A percentile compares a stretch with the other conserved stretches of the same genome.
phyloP scores from a whole-genome alignment of 1,140 invertebrate species.

The Myzus persicae region DNA sequence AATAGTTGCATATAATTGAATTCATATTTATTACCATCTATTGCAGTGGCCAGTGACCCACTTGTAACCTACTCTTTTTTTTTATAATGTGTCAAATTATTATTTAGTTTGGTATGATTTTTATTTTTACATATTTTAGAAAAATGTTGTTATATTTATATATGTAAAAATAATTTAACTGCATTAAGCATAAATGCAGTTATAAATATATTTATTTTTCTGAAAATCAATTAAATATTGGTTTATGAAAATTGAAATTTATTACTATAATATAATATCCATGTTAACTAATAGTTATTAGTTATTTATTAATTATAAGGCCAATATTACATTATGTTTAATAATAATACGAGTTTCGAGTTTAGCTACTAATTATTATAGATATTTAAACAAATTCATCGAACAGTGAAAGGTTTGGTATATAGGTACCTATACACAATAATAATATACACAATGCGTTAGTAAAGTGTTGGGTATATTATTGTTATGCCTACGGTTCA shows the following conservation, averaged over 20 bases:
- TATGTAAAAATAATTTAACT: background rate
- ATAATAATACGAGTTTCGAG: no score
- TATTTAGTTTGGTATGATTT: no score
- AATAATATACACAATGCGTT: background rate
- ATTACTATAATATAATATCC: no score
- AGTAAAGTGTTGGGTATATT: background rate
- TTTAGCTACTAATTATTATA: no score
- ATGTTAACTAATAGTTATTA: no score
- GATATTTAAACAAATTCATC: background rate
- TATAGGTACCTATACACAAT: background rate
- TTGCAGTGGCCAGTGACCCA: no score
- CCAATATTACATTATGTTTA: no score
- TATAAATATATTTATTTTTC: background rate
- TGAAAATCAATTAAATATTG: background rate
- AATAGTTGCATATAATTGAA: no score
- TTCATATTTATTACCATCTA: no score
- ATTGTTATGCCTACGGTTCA: background rate
- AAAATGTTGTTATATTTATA: background rate
- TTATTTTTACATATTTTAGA: background rate
- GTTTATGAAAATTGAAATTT: background rate
- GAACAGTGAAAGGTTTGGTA: background rate
- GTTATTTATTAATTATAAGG: no score
- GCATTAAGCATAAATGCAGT: background rate
- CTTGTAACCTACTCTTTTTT: no score
- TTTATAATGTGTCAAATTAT: no score